These are phyloP conservation scores for Phrynosoma platyrhinos DNA, from an alignment of 2,113 vertebrate genomes.

Conservation along the genomic window DNA sequence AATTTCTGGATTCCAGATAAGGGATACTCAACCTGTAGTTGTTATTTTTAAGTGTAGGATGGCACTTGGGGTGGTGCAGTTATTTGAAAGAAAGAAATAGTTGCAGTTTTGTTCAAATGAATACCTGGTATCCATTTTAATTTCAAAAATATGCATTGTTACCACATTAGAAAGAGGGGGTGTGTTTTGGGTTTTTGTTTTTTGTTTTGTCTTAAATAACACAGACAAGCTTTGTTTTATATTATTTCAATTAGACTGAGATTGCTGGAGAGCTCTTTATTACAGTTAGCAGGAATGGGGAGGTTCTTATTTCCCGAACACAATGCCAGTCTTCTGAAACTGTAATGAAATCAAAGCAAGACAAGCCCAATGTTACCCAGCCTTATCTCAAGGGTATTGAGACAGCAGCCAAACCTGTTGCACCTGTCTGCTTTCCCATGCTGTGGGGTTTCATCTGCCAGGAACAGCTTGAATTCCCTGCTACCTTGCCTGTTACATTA, in stretches of 20 bases:
- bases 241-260: not conserved
- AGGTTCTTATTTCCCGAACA: slow-evolving; percentile 23
- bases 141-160: not conserved
- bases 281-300: slow-evolving; percentile 24
- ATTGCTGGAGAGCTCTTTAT: slow-evolving; percentile 31
- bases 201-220: not conserved
- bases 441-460: slow-evolving; percentile 48
- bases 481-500: slow-evolving; percentile 46
- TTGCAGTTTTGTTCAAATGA: slow-evolving; percentile 29
- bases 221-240: not conserved
- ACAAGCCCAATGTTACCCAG: slow-evolving; percentile 63
- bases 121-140: slow-evolving; percentile 1
- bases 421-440: slow-evolving; percentile 71
- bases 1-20: no score
- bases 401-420: slow-evolving; percentile 61
- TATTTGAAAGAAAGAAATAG: not conserved
- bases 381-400: slow-evolving; percentile 61
- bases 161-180: not conserved
- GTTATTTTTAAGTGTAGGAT: not conserved
- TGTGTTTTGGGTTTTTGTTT: not conserved
- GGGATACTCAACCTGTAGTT: no score
- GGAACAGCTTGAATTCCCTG: slow-evolving; percentile 58
- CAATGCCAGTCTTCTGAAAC: slow-evolving; percentile 51
- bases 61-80: not conserved
- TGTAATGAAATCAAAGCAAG: slow-evolving; percentile 55